Evolutionary conservation across 2,797 vertebrate species (phyloP), one percentile per base, ranked within the genome.

Genomic region (Malurus splendens): DNA sequence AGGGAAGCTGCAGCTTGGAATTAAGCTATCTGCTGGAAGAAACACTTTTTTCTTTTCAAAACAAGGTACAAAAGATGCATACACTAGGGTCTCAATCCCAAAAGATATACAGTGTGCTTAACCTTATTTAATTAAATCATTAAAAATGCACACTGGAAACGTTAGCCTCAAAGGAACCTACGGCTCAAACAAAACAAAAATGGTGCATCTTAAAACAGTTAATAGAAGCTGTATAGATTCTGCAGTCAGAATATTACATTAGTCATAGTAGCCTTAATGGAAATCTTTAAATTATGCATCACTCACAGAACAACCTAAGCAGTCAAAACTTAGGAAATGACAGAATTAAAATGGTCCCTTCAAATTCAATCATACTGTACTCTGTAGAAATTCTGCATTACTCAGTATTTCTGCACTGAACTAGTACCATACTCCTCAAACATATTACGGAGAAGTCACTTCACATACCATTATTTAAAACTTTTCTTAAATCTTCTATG

Each of bases 231-330:
- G 56, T 71, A 73, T 15, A 28, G 87, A 89, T 75, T 71, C 75
- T 81, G 41, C 76, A 87, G 28, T 66, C 70, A 85, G 72, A 91
- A 50, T 59, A 74, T 59, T 64, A 61, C 73, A 86, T 64, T 57
- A 94, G 62, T 72, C 70, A 65, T 5, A 82, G 82, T 1, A 77
- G 47, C 23, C 50, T 78, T 75, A 93, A 92, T 55, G 68, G 70
- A 90, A 93, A 92, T 61, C 62, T 91, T 77, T 89, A 92, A 93
- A 86, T 90, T 82, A 92, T 80, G 48, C 66, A 89, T 89, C 24
- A 59, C 30, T 85, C 50, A 77, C 23, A 65, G 72, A 91, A 80
- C 41, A 87, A 76, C 0, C 0, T 61, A 90, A 92, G 82, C 68
- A 93, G 51, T 30, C 88, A 85, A 38, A 90, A 66, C n/a, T 85